Evolutionary conservation across 2,797 vertebrate species (phyloP), one percentile per base, ranked within the genome.

Genomic region (Peromyscus nudipes): DNA sequence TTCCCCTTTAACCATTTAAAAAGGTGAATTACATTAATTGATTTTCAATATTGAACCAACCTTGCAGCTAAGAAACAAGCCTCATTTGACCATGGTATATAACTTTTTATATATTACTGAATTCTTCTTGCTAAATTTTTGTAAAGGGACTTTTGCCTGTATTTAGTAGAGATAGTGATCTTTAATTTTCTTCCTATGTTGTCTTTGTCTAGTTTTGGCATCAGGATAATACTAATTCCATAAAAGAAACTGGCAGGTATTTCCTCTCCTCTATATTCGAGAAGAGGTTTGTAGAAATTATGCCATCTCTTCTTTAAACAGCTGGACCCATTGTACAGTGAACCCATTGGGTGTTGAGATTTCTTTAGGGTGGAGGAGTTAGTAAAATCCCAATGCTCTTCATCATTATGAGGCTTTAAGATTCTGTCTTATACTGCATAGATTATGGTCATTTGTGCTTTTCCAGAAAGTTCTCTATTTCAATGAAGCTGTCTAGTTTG

Each of bases 181-280:
- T 62, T 37, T 85, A 46, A 64, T 95, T 95, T 90, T 91, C 62
- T 84, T 85, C 85, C 90, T 88, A 43, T 76, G 90, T 65, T 65
- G 3, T 79, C 25, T 76, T 92, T 93, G 6, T 57, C 65, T 95
- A 21, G 2, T 62, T 91, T 92, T 80, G 52, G 9, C 52, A 25
- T 92, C 60, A 67, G 55, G 11, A 16, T 91, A 75, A 73, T 37
- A 40, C 0, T 29, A 86, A 40, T 11, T 67, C 82, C 17, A n/a
- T 85, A 60, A 85, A 92, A 95, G 83, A 23, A 89, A 76, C 67
- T 84, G 46, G 25, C 8, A 93, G 55, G 5, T n/a, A 16, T 93
- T 90, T 91, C 34, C 29, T 93, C 13, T 88, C 34, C 19, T 96
- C 5, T 77, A 3, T 76, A 71, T 92, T 84, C 29, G 52, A 4